These are phyloP conservation scores for Aphodius sticticus DNA, from an alignment of 2,888 invertebrate species.

Conservation along the genomic window DNA sequence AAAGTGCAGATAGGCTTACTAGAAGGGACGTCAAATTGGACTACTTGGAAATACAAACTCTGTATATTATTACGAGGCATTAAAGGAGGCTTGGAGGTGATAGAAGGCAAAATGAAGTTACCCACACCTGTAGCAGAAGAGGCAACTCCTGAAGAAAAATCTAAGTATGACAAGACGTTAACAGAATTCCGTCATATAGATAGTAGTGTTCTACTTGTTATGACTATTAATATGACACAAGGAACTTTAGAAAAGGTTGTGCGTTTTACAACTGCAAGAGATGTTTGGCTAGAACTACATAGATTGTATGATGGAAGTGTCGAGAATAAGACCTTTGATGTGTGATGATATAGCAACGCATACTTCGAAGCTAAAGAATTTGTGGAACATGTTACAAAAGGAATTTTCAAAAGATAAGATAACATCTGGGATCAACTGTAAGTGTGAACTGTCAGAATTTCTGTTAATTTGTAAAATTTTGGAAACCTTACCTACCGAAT, in stretches of 20 bases:
- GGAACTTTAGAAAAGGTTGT: neutral
- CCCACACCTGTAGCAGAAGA: neutral
- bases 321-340: neutral
- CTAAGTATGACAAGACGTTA: neutral
- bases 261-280: neutral
- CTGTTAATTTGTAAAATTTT: slow-evolving; percentile 20
- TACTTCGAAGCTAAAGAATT: slow-evolving; percentile 11
- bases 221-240: slow-evolving; percentile 7
- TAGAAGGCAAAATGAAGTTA: neutral
- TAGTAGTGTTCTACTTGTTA: neutral
- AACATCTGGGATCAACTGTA: neutral
- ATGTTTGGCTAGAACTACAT: slow-evolving; percentile 9
- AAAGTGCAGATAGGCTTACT: slow-evolving; percentile 8
- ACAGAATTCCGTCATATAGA: neutral
- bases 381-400: neutral
- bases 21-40: slow-evolving; percentile 4
- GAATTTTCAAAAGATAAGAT: slow-evolving; percentile 9
- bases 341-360: slow-evolving; percentile 11
- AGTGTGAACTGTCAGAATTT: neutral
- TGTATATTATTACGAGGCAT: neutral
- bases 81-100: neutral
- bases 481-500: slow-evolving; percentile 31
- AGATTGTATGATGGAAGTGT: slow-evolving; percentile 15
- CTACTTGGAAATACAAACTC: slow-evolving; percentile 11
- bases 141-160: neutral